Evolutionary conservation across 2,888 invertebrate species (phyloP), one percentile per base, ranked within the genome.

Genomic region (Tenthredo notha): DNA sequence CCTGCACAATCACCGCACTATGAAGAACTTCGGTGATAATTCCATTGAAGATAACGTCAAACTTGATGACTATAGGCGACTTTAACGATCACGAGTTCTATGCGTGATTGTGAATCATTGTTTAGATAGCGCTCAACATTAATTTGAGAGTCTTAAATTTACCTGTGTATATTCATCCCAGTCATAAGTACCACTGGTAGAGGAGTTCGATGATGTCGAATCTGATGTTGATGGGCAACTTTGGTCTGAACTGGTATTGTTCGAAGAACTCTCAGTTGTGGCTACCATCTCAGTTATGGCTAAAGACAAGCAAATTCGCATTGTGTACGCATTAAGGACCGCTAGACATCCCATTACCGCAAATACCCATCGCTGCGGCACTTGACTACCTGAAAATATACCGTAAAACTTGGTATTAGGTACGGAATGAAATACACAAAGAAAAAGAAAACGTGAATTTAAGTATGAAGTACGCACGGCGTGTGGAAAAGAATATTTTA

Each of bases 261-360:
- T 84, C 10, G 61, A 61, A 25, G 50, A 75, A 15, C 25, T 5
- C 29, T 43, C 25, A 6, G 50, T 0, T 15, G 15, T 50, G 9
- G 37, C 89, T 12, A 96, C 96, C 95, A 96, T 95, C 89, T 95
- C 95, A 0, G 96, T 96, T 87, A 96, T 96, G 82, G 96, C 96
- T 85, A 96, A 92, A 87, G 95, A 96, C 9, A 96, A 93, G 87
- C 95, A 95, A 4, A 96, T 95, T 6, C 96, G 94, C 96, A 96
- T 96, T 65, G 96, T 96, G 90, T 96, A 96, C 37, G 96, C 96
- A 91, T 96, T 96, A 84, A 95, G 95, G 72, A 96, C 95, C 29
- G 96, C 96, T 89, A 96, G 90, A 86, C 96, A 94, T 6, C 95
- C 95, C 96, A 96, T 96, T 82, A 96, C n/a, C 29, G 54, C 54